Percentiles rank a stretch among this genome's conserved stretches.
Conservation (phyloP, 2,113 vertebrate species). For the Oceanites oceanicus region DNA sequence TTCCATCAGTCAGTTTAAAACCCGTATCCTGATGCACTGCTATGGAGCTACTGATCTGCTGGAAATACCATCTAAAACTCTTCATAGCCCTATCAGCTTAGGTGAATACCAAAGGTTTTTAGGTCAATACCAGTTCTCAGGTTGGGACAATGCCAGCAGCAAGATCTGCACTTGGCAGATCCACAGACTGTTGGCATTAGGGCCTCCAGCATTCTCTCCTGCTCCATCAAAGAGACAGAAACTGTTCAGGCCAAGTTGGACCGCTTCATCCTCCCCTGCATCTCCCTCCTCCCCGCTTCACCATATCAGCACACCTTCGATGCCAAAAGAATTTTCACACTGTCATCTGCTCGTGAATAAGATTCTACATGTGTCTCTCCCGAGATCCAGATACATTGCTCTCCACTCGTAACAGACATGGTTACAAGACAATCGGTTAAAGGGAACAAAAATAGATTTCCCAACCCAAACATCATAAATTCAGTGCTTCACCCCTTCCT, state of each 20-base stretch:
- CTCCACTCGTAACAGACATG: neutral
- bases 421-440: slow-evolving; percentile 23
- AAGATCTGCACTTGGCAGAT: neutral
- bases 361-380: neutral
- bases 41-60: neutral
- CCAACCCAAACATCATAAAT: neutral
- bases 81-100: neutral
- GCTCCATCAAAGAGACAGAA: neutral
- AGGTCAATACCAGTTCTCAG: neutral
- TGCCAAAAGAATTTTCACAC: neutral
- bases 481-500: neutral
- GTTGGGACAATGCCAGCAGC: neutral
- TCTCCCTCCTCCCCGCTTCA: neutral
- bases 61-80: neutral
- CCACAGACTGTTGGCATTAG: accelerated
- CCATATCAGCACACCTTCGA: accelerated
- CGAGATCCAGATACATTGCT: neutral
- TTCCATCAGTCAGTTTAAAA: neutral
- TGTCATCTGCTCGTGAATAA: neutral
- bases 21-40: accelerated
- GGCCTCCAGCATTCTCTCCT: neutral
- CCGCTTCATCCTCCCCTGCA: neutral
- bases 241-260: neutral
- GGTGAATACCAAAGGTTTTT: neutral
- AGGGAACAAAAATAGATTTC: slow-evolving; percentile 26